phyloP scores from a whole-genome alignment of 2,113 vertebrate genomes.

The Pipa parva region DNA sequence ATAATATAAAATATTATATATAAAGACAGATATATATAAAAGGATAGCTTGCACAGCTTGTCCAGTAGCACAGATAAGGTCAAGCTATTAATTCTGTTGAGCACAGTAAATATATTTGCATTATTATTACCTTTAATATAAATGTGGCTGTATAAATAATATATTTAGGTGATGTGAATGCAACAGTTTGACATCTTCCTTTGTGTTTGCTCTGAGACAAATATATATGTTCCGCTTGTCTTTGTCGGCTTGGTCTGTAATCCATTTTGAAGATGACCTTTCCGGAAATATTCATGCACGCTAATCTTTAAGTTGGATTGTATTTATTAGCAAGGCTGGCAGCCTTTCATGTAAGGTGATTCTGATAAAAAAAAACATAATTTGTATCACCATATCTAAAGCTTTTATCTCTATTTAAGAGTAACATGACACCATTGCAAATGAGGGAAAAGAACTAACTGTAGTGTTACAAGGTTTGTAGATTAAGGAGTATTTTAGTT shows the following conservation, averaged over 20 bases:
- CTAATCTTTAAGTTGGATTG: conserved; percentile 15
- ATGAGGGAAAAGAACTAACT: neutral
- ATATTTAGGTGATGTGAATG: no score
- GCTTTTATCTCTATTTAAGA: conserved; percentile 12
- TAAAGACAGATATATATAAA: no score
- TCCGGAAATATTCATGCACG: conserved; percentile 20
- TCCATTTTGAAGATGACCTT: conserved; percentile 9
- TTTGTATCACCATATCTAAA: conserved; percentile 13
- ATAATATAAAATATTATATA: no score
- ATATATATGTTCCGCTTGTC: neutral
- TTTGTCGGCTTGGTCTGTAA: neutral
- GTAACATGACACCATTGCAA: conserved; percentile 6
- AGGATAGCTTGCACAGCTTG: no score
- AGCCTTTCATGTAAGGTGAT: conserved; percentile 10
- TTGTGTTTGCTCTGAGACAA: conserved; percentile 2
- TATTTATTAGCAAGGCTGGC: conserved; percentile 21
- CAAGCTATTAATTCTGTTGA: no score
- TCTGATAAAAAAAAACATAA: conserved; percentile 25
- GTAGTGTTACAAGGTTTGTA: neutral
- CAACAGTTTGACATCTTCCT: neutral
- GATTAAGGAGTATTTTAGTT: no score
- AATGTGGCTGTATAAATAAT: no score
- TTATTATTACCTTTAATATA: no score
- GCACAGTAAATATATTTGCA: no score
- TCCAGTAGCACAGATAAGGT: no score